These are phyloP conservation scores for Aporrectodea caliginosa DNA, from an alignment of 1,140 invertebrate species.

Conservation along the genomic window DNA sequence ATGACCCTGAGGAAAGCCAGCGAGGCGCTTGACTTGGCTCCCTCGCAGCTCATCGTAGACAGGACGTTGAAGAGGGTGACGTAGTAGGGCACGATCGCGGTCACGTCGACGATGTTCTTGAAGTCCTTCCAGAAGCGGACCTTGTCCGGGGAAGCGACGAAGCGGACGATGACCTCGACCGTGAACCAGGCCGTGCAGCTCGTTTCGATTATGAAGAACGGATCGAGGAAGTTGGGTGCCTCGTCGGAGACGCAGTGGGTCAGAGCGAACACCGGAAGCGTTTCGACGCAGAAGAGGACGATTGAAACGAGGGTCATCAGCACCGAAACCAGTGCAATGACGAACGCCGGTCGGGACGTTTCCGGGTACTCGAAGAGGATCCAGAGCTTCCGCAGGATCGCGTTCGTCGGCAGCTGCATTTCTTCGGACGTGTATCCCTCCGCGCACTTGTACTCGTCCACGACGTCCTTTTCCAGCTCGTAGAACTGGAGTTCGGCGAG, in stretches of 20 bases:
- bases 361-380: no score
- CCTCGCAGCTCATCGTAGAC: no score
- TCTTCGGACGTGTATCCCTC: slow-evolving; percentile 51
- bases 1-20: slow-evolving; percentile 54
- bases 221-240: no score
- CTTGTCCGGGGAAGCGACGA: slow-evolving; percentile 56
- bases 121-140: slow-evolving; percentile 56
- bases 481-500: slow-evolving; percentile 53
- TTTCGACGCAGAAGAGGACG: no score
- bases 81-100: no score
- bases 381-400: slow-evolving; percentile 48
- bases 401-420: slow-evolving; percentile 45
- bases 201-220: slow-evolving; percentile 49
- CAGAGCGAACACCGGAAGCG: slow-evolving; percentile 39
- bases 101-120: no score
- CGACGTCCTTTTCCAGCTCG: slow-evolving; percentile 50
- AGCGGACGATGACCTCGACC: slow-evolving; percentile 55
- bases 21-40: no score
- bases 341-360: slow-evolving; percentile 48
- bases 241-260: slow-evolving; percentile 47
- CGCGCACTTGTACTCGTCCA: slow-evolving; percentile 49
- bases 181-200: slow-evolving; percentile 59
- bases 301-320: slow-evolving; percentile 52
- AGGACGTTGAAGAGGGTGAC: no score
- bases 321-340: slow-evolving; percentile 51